Evolutionary conservation across 92 coral and sea anemone genomes (phyloP), one percentile per base, ranked within the genome.

Genomic region (Paragorgia papillata): DNA sequence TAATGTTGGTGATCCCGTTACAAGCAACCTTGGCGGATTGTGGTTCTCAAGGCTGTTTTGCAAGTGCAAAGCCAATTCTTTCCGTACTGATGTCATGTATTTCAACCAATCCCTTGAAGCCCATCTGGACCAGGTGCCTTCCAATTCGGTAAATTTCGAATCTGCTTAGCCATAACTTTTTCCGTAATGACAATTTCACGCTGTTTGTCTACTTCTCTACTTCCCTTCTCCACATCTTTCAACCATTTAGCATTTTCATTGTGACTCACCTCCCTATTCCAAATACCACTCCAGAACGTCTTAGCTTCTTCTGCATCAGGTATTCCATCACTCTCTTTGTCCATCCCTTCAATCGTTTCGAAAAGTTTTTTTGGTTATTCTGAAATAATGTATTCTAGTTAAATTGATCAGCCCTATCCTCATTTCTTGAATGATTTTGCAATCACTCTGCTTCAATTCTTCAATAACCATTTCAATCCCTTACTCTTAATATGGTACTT

Each of bases 261-360:
- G 27, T 66, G 74, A 5, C 9, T 20, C 60, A 17, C 35, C 15
- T 17, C 40, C 33, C 13, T 73, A 26, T 21, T 43, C 79, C 84
- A 80, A 31, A 67, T 49, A 49, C 32, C 79, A 15, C 49, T 80
- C 79, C 79, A 80, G 7, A 69, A 44, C 12, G 22, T 30, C 55
- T 1, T 81, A 62, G 81, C 59, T 69, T 81, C 85, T 25, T 59
- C 71, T 9, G 85, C 85, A 73, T 81, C 80, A 19, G 63, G 80
- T 27, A n/a, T 24, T 21, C 57, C 34, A 54, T 30, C 27, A 50
- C 25, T 26, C n/a, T 59, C 80, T 73, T 73, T 73, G 41, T 73
- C 73, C 55, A 73, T 18, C 30, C 74, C 73, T 54, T 81, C 85
- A 7, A 81, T 21, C 53, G 57, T 78, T 14, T 58, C 80, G 48